A percentile compares a stretch with the other conserved stretches of the same genome.
These are phyloP conservation scores for Myotis findleyi DNA, from an alignment of 2,797 vertebrate genomes.

Conservation along the genomic window DNA sequence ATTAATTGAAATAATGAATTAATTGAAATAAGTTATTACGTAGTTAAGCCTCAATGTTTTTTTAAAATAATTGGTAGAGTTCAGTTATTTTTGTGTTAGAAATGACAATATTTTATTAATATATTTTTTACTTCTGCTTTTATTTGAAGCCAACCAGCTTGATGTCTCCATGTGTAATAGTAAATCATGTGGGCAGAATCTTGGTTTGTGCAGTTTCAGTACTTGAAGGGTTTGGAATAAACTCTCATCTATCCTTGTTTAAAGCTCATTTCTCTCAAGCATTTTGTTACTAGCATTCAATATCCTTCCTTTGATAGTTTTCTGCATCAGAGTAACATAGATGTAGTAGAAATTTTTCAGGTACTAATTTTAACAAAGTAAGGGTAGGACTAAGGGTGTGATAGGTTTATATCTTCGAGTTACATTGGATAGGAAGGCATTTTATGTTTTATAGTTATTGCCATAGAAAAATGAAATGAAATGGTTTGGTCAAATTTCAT, in stretches of 20 bases:
- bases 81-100: conserved; percentile 8
- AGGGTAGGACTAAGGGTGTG: background rate
- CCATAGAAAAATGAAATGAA: conserved; percentile 3
- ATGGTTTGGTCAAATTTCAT: background rate
- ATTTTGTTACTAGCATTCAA: background rate
- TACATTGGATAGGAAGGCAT: conserved; percentile 1
- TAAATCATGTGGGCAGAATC: background rate
- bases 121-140: background rate
- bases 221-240: background rate
- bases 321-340: background rate
- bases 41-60: conserved; percentile 1
- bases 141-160: background rate
- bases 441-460: conserved; percentile 49
- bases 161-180: background rate
- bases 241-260: background rate
- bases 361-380: conserved; percentile 7
- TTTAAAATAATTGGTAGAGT: background rate
- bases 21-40: conserved; percentile 36
- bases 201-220: conserved; percentile 18
- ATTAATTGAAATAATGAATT: background rate
- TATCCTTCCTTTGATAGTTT: background rate
- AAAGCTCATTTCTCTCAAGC: conserved; percentile 34
- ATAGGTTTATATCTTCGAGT: background rate
- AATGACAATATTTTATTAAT: background rate
- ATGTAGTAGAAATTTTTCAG: conserved; percentile 38